Evolutionary conservation across 2,113 vertebrate species (phyloP).

Genomic region (Aythya baeri): DNA sequence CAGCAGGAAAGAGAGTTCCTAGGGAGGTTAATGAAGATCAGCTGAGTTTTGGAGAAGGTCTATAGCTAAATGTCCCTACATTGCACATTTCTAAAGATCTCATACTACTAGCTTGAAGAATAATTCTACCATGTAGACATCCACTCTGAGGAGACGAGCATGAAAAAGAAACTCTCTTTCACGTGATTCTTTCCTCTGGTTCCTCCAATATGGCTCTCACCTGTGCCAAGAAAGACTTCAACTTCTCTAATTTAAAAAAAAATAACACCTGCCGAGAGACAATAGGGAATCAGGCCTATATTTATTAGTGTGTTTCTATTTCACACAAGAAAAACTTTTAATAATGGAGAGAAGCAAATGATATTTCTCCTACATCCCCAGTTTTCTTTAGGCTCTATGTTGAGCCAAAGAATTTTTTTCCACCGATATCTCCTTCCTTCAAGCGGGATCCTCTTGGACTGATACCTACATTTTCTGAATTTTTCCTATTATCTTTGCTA

Average conservation of each 20-base stretch:
- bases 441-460: not conserved
- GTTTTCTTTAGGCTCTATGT: not conserved
- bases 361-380: not conserved
- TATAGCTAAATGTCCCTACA: not conserved
- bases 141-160: not conserved
- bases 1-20: slow-evolving; percentile 7
- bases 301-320: not conserved
- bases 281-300: not conserved
- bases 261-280: not conserved
- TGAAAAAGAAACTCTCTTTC: not conserved
- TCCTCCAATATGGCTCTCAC: not conserved
- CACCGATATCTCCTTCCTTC: not conserved
- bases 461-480: not conserved
- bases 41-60: slow-evolving; percentile 7
- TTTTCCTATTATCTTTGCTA: not conserved
- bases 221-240: not conserved
- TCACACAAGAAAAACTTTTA: not conserved
- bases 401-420: not conserved
- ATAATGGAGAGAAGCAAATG: not conserved
- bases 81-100: not conserved
- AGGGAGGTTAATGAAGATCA: slow-evolving; percentile 32
- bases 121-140: not conserved
- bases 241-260: not conserved
- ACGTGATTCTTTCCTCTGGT: not conserved
- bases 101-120: not conserved